Evolutionary conservation across 2,113 vertebrate genomes (phyloP), one percentile per base, ranked within the genome.

Genomic region (Phaethon lepturus): DNA sequence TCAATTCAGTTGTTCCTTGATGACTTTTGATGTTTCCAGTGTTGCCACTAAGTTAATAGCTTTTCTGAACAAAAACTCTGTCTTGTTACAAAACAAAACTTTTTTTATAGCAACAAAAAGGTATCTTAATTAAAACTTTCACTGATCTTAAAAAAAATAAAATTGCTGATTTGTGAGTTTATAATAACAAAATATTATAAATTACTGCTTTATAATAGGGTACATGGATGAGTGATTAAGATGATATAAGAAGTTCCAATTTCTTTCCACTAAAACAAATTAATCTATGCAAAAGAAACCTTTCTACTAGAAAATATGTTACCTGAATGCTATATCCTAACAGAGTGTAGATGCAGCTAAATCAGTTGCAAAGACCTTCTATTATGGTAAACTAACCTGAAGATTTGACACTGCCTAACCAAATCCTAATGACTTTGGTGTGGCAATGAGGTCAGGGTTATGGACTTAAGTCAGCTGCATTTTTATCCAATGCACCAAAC

Each of bases 181-280:
- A 55, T 80, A 79, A 78, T 42, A 71, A 50, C 3, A 67, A 69
- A 58, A 93, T 83, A 55, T 56, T 80, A 49, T 88, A 72, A 69
- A 77, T 80, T 83, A 45, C 11, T 86, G 12, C 47, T 92, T 91
- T 82, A 56, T 92, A 90, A 81, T 69, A 73, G 29, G 78, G 64
- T 85, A n/a, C 23, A 50, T 33, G 78, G 73, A 93, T 92, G 67
- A 84, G 56, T 81, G 50, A 74, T 58, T 78, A 74, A 62, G 75
- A 86, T 69, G 78, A 60, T 59, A 60, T 93, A 95, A 92, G 74
- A 80, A 72, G 22, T 95, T 94, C 92, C 78, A 92, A 75, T 96
- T 96, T 92, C n/a, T 79, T 96, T 77, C 38, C n/a, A 62, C 55
- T 45, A 62, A 78, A 86, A 62, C 33, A 90, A 74, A 22, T 79